Evolutionary conservation across 2,888 invertebrate species (phyloP).

Genomic region (Epiblema foenella): DNA sequence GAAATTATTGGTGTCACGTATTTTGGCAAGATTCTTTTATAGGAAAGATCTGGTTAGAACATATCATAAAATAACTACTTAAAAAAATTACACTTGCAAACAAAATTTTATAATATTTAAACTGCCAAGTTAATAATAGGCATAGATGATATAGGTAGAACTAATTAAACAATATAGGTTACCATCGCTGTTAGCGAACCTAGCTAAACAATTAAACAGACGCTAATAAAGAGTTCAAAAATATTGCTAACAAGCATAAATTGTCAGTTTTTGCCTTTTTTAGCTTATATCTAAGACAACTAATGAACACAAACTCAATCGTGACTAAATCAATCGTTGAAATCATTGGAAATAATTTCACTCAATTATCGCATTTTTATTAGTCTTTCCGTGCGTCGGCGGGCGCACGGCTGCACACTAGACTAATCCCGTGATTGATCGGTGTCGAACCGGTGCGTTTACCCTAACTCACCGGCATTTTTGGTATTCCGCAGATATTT

Average conservation of each 20-base stretch:
- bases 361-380: slow-evolving; percentile 38
- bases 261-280: background rate
- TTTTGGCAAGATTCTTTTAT: too few species aligned
- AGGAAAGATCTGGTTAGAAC: too few species aligned
- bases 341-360: slow-evolving; percentile 25
- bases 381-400: slow-evolving; percentile 50
- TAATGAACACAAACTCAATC: background rate
- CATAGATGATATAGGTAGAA: too few species aligned
- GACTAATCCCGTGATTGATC: slow-evolving; percentile 47
- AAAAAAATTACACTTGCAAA: too few species aligned
- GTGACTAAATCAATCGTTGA: slow-evolving; percentile 10
- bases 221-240: too few species aligned
- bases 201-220: too few species aligned
- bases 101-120: too few species aligned
- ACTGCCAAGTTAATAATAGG: too few species aligned
- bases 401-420: slow-evolving; percentile 20
- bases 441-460: slow-evolving; percentile 55
- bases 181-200: too few species aligned
- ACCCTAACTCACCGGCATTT: slow-evolving; percentile 51
- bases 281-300: background rate
- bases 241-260: too few species aligned
- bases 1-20: background rate
- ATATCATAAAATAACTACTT: too few species aligned
- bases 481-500: slow-evolving; percentile 34
- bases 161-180: too few species aligned